phyloP scores from a whole-genome alignment of 37 sponge, comb jelly and placozoan genomes.

The Chondrosia reniformis region DNA sequence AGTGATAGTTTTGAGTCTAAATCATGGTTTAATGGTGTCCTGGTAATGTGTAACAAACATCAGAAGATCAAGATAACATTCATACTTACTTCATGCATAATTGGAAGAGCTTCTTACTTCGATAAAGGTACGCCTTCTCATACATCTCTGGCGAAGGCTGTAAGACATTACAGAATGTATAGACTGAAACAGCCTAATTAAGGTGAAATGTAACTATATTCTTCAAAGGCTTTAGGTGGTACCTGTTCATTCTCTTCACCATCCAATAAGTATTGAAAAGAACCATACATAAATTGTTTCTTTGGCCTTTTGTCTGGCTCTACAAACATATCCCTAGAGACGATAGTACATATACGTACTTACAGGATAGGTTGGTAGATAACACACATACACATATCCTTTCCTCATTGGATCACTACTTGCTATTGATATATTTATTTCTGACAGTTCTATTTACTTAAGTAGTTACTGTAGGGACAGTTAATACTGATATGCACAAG shows the following conservation, averaged over 20 bases:
- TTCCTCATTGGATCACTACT: too few species aligned
- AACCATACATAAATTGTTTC: not conserved
- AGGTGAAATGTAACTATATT: not conserved
- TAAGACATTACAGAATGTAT: conserved; percentile 1
- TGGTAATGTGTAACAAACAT: too few species aligned
- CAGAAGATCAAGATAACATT: too few species aligned
- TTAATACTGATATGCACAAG: too few species aligned
- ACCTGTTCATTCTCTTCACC: conserved; percentile 27
- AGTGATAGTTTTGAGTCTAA: too few species aligned
- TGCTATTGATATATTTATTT: too few species aligned
- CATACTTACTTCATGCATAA: conserved; percentile 42
- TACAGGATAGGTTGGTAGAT: not conserved
- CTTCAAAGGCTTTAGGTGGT: too few species aligned
- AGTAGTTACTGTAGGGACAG: too few species aligned
- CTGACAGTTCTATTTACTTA: too few species aligned
- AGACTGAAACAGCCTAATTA: too few species aligned
- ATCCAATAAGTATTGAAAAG: conserved; percentile 12
- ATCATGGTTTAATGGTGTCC: too few species aligned
- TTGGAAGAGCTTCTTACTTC: conserved; percentile 14
- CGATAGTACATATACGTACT: not conserved
- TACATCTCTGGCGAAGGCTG: conserved; percentile 60
- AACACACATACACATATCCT: not conserved
- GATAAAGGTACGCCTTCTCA: conserved; percentile 41
- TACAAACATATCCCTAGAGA: conserved; percentile 66
- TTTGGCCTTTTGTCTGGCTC: conserved; percentile 16